Evolutionary conservation across 1,140 invertebrate genomes (phyloP).

Genomic region (Pseudachorutes palmiensis): DNA sequence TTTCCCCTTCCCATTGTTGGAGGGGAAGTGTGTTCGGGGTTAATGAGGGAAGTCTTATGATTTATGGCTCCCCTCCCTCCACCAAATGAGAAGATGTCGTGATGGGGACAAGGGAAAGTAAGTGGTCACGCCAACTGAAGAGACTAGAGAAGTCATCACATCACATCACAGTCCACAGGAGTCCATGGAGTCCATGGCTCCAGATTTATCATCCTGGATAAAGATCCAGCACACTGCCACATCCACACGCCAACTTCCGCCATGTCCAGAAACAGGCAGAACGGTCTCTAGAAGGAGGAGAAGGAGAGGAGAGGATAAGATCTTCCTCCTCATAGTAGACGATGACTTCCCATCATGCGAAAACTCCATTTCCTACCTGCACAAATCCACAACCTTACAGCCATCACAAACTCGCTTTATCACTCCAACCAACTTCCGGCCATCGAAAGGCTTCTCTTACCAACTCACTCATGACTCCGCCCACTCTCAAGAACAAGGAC

Average conservation of each 20-base stretch:
- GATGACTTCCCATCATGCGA: conserved; percentile 8
- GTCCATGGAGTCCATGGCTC: background rate
- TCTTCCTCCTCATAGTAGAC: background rate
- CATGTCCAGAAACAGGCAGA: background rate
- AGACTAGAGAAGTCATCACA: background rate
- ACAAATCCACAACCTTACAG: background rate
- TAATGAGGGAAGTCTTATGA: conserved; percentile 34
- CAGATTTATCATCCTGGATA: conserved; percentile 11
- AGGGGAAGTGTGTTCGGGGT: too few species aligned
- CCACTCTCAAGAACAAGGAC: too few species aligned
- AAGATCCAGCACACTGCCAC: background rate
- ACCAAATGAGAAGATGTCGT: conserved; percentile 36
- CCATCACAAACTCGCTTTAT: too few species aligned
- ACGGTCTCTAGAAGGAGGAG: too few species aligned
- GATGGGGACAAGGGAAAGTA: conserved; percentile 16
- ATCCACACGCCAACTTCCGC: background rate
- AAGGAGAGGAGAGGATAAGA: too few species aligned
- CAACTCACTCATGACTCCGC: too few species aligned
- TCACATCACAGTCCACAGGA: background rate
- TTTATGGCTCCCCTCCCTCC: conserved; percentile 24
- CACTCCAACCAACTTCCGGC: too few species aligned
- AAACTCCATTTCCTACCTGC: background rate
- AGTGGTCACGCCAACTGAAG: conserved; percentile 26
- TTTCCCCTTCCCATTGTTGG: too few species aligned
- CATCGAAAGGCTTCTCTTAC: too few species aligned